Conservation (phyloP, 2,113 vertebrate genomes). For the Seriola dumerili region DNA sequence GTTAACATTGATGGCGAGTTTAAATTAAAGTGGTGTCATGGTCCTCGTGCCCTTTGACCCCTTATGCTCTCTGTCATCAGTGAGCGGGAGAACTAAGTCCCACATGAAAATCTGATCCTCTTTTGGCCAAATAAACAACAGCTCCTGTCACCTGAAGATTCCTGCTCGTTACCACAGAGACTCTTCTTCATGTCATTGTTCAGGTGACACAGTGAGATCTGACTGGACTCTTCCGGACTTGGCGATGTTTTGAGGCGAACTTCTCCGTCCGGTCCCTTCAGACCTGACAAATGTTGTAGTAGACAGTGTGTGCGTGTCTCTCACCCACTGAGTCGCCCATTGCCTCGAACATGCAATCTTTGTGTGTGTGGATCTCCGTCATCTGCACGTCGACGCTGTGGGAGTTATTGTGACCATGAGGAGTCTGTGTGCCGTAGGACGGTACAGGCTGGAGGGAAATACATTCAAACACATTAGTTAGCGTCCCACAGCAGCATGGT, state of each 20-base stretch:
- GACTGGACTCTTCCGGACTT: not conserved
- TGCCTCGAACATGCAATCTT: slow-evolving; percentile 78
- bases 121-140: not conserved
- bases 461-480: not conserved
- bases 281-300: slow-evolving; percentile 90
- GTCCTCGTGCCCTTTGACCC: not conserved
- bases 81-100: not conserved
- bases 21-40: not conserved
- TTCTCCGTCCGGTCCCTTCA: slow-evolving; percentile 47
- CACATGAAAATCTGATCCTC: not conserved
- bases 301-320: slow-evolving; percentile 78
- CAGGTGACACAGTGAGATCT: slow-evolving; percentile 22
- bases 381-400: slow-evolving; percentile 75
- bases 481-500: too few relatives aligned
- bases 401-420: slow-evolving; percentile 50
- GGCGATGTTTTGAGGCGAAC: too few relatives aligned
- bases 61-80: not conserved
- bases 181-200: not conserved
- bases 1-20: not conserved
- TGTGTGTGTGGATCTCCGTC: slow-evolving; percentile 78
- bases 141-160: not conserved
- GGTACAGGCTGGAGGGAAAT: slow-evolving; percentile 57
- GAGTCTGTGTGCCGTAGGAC: slow-evolving; percentile 72
- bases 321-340: slow-evolving; percentile 71
- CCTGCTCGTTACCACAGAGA: not conserved